Evolutionary conservation across 2,113 vertebrate species (phyloP).

Genomic region (Marcusenius ussheri): DNA sequence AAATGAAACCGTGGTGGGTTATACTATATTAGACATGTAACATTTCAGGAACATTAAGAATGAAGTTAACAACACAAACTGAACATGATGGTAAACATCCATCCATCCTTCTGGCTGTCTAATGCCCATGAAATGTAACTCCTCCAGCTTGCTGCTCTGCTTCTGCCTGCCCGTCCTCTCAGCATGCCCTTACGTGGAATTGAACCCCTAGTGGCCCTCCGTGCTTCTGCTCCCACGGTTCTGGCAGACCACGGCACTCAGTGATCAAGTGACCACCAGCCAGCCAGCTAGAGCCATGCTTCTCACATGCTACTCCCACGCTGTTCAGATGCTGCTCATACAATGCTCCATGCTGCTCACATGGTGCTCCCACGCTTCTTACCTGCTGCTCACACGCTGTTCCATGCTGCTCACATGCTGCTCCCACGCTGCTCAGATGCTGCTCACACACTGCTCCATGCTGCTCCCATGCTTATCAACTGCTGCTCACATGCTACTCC

Average conservation of each 20-base stretch:
- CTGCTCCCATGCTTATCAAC: too few species aligned
- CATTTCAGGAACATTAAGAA: neutral
- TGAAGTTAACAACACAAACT: neutral
- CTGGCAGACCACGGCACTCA: conserved; percentile 10
- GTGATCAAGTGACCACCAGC: conserved; percentile 32
- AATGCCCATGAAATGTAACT: neutral
- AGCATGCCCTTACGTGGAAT: conserved; percentile 23
- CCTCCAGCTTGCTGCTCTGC: neutral
- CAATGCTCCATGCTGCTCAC: neutral
- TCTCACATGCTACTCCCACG: conserved; percentile 4
- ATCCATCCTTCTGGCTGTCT: neutral
- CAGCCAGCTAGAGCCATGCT: neutral
- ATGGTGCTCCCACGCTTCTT: neutral
- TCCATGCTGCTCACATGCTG: neutral
- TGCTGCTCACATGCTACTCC: too few species aligned
- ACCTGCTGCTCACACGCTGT: conserved; percentile 12
- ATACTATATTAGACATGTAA: neutral
- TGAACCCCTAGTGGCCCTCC: conserved; percentile 25
- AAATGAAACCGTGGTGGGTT: neutral
- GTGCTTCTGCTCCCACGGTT: neutral
- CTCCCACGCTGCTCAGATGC: neutral
- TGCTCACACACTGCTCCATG: too few species aligned
- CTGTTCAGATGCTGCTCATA: conserved; percentile 2
- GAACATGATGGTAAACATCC: neutral
- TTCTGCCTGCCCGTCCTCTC: neutral